Evolutionary conservation across 2,797 vertebrate species (phyloP), one percentile per base, ranked within the genome.

Genomic region (Gallinago stenura): DNA sequence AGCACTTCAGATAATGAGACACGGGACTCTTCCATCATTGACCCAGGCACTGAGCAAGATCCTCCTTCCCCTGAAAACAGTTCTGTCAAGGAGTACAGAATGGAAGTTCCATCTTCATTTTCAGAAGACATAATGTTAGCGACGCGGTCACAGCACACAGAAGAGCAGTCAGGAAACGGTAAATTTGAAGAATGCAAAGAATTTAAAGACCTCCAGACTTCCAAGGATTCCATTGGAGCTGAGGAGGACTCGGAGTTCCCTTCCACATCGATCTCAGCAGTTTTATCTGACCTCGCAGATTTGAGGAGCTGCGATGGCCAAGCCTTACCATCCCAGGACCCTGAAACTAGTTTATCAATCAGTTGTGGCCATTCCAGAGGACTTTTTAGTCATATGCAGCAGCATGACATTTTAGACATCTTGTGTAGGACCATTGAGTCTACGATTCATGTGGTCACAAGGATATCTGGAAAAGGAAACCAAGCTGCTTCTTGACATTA

Each of bases 1-100:
- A 99, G 99, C 98, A 99, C 99, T 81, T 99, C 99, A 1, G 99
- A 99, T 98, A 99, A 99, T 0, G 99, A 99, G 97, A 99, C 99
- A 0, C 98, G 99, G 60, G 99, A 99, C 99, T 99, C 99, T 6
- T 99, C 99, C 1, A 98, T 99, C 91, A 99, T 99, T 33, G 99
- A 99, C 88, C 99, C 99, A 1, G 99, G 99, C 80, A 99, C 99
- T 0, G 99, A 99, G 96, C 99, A 99, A 96, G 99, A 99, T 91
- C 99, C 98, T 72, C 99, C 99, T 80, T 99, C 99, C 25, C 99
- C 99, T 4, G 99, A 98, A 65, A 98, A 97, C 31, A 76, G 96
- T 78, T 98, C 98, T 60, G 46, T 98, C 56, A 99, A 99, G 87
- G 99, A 99, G 97, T 99, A 99, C 97, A 98, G 99, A 97, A 98